Base-by-base conservation (phyloP, 92 coral and sea anemone genomes). In the Zoanthus gigantus region DNA sequence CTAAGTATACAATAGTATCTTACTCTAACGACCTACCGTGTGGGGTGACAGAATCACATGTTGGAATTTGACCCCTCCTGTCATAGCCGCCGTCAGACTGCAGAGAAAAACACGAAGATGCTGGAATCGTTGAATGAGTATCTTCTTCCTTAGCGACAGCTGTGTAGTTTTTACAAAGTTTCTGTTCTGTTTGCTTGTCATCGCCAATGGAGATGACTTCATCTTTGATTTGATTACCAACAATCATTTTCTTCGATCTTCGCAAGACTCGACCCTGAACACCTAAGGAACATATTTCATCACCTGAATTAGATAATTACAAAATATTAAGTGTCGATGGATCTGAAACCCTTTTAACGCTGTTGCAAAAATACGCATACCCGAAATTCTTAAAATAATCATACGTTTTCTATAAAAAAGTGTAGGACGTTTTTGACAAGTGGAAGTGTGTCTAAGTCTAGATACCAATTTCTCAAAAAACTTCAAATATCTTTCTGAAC, bases 231-330 rank as follows among this genome's bases (percentile, higher is more conserved):
- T 10, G 17, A 77, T 54, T 28, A 9, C 9, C 67, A 3, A 46
- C 1, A 10, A 81, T 65, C 9, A 66, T 13, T 46, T 81, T 81
- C 28, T 81, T 81, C 66, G 85, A 81, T n/a, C 74, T 81, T 46
- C 75, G 74, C 44, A 71, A 54, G 56, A 74, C 85, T 44, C 85
- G 85, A 18, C 85, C 85, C 44, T 81, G 85, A 18, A 81, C 85
- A 10, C 85, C 85, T 81, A 66, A 65, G 18, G 32, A 11, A 5
- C 14, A 78, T 5, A 30, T 15, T 76, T 48, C 16, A 18, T 48
- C 29, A 46, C 32, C 76, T 37, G 15, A 14, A 14, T 60, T 47
- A 30, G 37, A 5, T 5, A 10, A 18, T 16, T 17, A 31, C 16
- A 14, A 50, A 50, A 7, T 7, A 50, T 50, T 50, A 37, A 37